Base-by-base conservation (phyloP, 2,797 vertebrate species). In the Rhabdophis nuchalis region DNA sequence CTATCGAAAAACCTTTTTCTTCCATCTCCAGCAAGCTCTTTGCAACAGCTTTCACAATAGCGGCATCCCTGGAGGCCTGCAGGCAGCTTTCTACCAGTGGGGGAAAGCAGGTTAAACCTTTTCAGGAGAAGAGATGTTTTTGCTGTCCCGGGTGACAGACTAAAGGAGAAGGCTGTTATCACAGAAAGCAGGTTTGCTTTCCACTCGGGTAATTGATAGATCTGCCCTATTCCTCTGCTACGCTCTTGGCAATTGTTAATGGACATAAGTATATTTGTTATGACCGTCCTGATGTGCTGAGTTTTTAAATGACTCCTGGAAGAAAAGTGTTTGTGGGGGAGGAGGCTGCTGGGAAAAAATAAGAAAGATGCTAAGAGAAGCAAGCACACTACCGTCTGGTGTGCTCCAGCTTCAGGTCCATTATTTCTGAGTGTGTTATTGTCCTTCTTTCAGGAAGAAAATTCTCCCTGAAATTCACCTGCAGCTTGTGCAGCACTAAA, bases 251-350 rank as follows among this genome's bases (percentile, higher is more conserved):
- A 0, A 61, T 7, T 12, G 1, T 90, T 92, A 89, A 93, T 0
- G 88, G 94, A 64, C 91, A n/a, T 1, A 0, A 13, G 85, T 89
- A 91, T 77, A 58, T 96, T 92, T 87, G 85, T 85, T 93, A 10
- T 56, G 94, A 14, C 32, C 6, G 2, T 16, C 77, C 8, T 0
- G 23, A 20, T 0, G 54, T 25, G 4, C 88, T 0, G 0, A 11
- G 1, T 1, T 68, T 8, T 29, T 29, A 91, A 94, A 92, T 5
- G 53, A 36, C 54, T 90, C 90, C 82, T 57, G 82, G 52, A 16
- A 89, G 91, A 61, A 91, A 60, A n/a, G 14, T 27, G 0, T 82
- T 88, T 92, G 61, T n/a, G 20, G 0, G 57, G 92, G 25, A 41
- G 32, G n/a, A 61, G 25, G 52, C 25, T 1, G 4, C 53, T 14